These are phyloP conservation scores for Heliconius erato DNA, from an alignment of 2,888 invertebrate species.

Conservation along the genomic window DNA sequence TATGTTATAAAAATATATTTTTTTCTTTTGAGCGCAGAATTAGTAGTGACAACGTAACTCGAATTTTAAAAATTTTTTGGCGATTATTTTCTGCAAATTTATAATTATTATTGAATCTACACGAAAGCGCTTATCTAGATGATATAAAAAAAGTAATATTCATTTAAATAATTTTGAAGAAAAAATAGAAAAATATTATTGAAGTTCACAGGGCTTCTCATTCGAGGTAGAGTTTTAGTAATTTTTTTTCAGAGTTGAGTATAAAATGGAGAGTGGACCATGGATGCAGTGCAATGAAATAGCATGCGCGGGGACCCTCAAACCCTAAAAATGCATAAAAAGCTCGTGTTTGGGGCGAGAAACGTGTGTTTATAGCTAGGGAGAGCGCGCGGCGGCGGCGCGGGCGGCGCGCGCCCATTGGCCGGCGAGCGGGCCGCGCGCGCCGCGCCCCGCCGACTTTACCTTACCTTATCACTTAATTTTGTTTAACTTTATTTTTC, in stretches of 20 bases:
- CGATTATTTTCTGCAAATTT: background rate
- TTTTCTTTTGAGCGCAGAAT: constrained; percentile 7
- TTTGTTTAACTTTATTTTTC: constrained; percentile 10
- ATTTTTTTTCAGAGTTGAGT: constrained; percentile 68
- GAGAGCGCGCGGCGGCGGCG: constrained; percentile 67
- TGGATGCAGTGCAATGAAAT: constrained; percentile 41
- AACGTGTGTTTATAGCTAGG: constrained; percentile 67
- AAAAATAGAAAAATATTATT: constrained; percentile 61
- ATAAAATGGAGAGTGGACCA: constrained; percentile 38
- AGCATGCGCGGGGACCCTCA: constrained; percentile 71
- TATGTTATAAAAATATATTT: constrained; percentile 33
- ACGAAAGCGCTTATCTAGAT: constrained; percentile 34
- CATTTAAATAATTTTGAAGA: constrained; percentile 38
- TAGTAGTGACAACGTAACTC: constrained; percentile 3
- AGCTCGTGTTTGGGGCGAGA: constrained; percentile 69
- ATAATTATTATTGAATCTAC: constrained; percentile 14
- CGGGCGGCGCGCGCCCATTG: constrained; percentile 73
- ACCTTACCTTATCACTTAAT: constrained; percentile 35
- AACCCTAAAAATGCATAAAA: constrained; percentile 77
- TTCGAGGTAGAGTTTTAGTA: constrained; percentile 64
- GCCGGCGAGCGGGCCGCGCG: constrained; percentile 64
- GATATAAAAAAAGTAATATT: constrained; percentile 19
- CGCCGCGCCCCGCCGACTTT: constrained; percentile 51
- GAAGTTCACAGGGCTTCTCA: constrained; percentile 56
- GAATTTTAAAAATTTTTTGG: constrained; percentile 33